These are phyloP conservation scores for Cuculus canorus DNA, from an alignment of 2,797 vertebrate species.

Conservation along the genomic window DNA sequence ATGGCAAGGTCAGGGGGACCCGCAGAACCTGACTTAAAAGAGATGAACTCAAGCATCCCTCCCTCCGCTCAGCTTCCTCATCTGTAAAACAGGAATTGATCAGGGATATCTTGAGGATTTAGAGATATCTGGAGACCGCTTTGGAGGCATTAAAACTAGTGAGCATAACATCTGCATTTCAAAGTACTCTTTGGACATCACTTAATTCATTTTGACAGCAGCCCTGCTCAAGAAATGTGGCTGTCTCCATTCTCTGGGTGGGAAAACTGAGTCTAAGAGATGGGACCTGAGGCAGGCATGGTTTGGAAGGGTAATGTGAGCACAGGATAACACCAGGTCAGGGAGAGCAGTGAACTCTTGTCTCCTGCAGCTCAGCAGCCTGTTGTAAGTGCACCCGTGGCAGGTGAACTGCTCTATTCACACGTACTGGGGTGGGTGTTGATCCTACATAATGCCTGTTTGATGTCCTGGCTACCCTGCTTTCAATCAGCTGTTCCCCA, in stretches of 20 bases:
- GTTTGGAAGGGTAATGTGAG: neutral
- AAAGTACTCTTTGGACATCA: slow-evolving; percentile 56
- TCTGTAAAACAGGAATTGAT: slow-evolving; percentile 60
- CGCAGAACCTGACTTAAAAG: neutral
- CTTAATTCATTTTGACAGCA: slow-evolving; percentile 69
- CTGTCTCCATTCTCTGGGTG: neutral
- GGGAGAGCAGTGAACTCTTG: neutral
- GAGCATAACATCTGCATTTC: slow-evolving; percentile 65
- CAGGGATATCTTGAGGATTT: slow-evolving; percentile 60
- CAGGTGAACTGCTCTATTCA: neutral
- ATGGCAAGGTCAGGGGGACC: neutral
- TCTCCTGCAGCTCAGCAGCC: neutral
- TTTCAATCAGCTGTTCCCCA: neutral
- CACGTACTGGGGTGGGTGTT: accelerated
- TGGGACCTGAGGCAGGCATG: accelerated
- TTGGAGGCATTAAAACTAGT: slow-evolving; percentile 45
- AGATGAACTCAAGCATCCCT: neutral
- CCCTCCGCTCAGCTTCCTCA: slow-evolving; percentile 24
- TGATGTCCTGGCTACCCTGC: neutral
- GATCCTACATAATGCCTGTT: neutral
- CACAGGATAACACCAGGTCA: neutral
- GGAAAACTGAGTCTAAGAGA: neutral
- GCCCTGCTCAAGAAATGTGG: neutral
- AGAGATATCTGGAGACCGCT: slow-evolving; percentile 62
- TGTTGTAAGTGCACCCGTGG: neutral